These are phyloP conservation scores for Samia ricini DNA, from an alignment of 1,140 invertebrate species.

Conservation along the genomic window DNA sequence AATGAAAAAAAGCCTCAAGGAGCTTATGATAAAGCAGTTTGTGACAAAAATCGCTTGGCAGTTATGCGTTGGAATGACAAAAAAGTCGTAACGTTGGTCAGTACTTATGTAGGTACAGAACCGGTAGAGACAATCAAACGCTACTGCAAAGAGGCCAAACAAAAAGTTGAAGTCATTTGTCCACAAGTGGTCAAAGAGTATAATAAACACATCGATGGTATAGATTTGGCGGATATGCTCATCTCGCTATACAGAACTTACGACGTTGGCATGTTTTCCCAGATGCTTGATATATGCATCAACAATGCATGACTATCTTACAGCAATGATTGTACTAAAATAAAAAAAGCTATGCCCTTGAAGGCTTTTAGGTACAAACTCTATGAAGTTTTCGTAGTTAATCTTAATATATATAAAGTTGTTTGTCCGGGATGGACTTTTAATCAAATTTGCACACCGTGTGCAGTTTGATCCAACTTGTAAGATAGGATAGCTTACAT, in stretches of 20 bases:
- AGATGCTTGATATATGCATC: slow-evolving; percentile 5
- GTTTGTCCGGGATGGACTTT: too few species aligned
- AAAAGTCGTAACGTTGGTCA: background rate
- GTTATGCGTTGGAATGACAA: slow-evolving; percentile 9
- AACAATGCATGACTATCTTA: background rate
- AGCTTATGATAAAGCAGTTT: slow-evolving; percentile 19
- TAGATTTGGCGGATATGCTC: slow-evolving; percentile 8
- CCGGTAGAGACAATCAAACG: background rate
- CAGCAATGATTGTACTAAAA: slow-evolving; percentile 1
- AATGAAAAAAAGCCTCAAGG: slow-evolving; percentile 43
- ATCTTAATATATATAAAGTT: too few species aligned
- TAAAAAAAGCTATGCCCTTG: slow-evolving; percentile 9
- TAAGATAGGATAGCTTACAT: too few species aligned
- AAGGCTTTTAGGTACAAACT: slow-evolving; percentile 2
- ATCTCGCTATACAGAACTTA: slow-evolving; percentile 5
- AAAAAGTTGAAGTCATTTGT: background rate
- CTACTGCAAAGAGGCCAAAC: background rate
- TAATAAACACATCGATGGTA: slow-evolving; percentile 6
- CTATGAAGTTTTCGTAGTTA: slow-evolving; percentile 5
- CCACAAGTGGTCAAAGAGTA: slow-evolving; percentile 6
- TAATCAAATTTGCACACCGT: too few species aligned
- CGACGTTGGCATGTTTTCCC: slow-evolving; percentile 6
- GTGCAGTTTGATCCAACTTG: too few species aligned
- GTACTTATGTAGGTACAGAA: slow-evolving; percentile 2
- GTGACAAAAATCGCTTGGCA: slow-evolving; percentile 30